Evolutionary conservation across 2,797 vertebrate species (phyloP).

Genomic region (Paratrypauchen microcephalus): DNA sequence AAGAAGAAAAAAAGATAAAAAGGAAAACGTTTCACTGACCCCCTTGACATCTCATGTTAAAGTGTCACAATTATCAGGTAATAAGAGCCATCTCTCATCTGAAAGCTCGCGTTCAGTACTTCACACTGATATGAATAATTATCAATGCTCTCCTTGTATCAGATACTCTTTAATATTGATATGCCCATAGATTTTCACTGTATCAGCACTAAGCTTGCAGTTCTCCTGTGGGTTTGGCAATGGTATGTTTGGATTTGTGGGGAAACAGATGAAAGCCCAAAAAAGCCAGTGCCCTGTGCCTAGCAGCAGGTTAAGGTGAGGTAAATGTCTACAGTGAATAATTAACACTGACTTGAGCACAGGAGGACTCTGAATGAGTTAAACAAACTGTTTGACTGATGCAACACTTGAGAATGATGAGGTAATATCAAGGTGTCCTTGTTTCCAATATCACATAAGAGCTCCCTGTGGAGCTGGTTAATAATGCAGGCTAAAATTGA

Average conservation of each 20-base stretch:
- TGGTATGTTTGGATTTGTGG: not conserved
- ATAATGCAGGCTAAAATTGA: not conserved
- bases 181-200: not conserved
- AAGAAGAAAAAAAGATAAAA: no score
- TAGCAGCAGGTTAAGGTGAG: slow-evolving; percentile 1
- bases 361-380: slow-evolving; percentile 8
- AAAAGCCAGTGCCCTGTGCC: not conserved
- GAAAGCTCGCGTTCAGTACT: not conserved
- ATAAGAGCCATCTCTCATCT: not conserved
- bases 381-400: slow-evolving; percentile 7
- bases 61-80: not conserved
- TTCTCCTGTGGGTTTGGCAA: not conserved
- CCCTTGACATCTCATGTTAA: not conserved
- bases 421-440: not conserved
- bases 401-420: not conserved
- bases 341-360: slow-evolving; percentile 11
- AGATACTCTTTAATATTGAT: slow-evolving; percentile 8
- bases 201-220: not conserved
- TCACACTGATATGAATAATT: not conserved
- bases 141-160: not conserved
- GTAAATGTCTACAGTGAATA: slow-evolving; percentile 15
- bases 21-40: not conserved
- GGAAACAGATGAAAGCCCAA: not conserved
- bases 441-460: not conserved
- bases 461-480: not conserved